phyloP scores from a whole-genome alignment of 2,797 vertebrate species.

The Trachops cirrhosus region DNA sequence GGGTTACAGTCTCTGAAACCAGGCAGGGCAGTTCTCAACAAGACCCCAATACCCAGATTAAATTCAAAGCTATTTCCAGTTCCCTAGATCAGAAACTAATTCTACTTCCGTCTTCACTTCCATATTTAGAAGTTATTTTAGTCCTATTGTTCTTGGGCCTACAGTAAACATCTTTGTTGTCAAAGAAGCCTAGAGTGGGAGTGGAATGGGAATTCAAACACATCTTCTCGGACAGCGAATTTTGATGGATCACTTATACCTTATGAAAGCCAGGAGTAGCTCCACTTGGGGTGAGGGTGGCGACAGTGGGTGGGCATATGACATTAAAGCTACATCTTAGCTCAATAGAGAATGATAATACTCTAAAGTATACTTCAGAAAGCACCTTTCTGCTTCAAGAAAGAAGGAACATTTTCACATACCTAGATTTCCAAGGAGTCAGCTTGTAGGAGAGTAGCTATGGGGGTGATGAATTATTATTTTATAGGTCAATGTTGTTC shows the following conservation, averaged over 20 bases:
- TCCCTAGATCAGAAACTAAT: background rate
- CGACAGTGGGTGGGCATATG: rapidly evolving
- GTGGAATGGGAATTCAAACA: background rate
- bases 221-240: background rate
- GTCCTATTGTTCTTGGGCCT: background rate
- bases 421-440: background rate
- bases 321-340: background rate
- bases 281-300: background rate
- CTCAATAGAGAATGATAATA: background rate
- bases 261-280: background rate
- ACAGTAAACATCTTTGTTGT: background rate
- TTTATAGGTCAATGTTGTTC: background rate
- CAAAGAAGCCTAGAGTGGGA: background rate
- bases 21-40: no score
- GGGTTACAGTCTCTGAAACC: no score
- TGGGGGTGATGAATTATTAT: background rate
- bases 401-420: background rate
- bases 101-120: background rate
- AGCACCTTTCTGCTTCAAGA: background rate
- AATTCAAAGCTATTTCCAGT: background rate
- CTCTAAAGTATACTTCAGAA: background rate
- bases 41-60: background rate
- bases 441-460: background rate
- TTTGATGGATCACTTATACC: background rate
- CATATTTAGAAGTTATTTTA: background rate